Percentiles rank a stretch among this genome's conserved stretches.
Evolutionary conservation across 2,113 vertebrate genomes (phyloP).

Genomic region (Columba janthina): DNA sequence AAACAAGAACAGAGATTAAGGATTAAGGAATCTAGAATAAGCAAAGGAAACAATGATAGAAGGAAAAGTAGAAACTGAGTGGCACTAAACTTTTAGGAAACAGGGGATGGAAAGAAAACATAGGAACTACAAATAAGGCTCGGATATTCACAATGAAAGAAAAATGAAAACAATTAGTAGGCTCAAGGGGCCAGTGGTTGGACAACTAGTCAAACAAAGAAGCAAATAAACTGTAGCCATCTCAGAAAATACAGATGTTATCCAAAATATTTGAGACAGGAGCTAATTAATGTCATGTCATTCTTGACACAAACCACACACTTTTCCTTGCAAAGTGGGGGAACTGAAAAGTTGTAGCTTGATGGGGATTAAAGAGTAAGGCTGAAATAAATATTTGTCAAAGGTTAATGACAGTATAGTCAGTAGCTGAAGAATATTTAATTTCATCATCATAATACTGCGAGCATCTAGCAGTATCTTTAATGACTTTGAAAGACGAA

Average conservation of each 20-base stretch:
- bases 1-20: neutral
- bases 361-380: neutral
- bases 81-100: neutral
- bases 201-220: neutral
- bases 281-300: neutral
- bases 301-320: neutral
- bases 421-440: neutral
- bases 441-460: neutral
- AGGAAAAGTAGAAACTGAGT: neutral
- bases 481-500: neutral
- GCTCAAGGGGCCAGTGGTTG: neutral
- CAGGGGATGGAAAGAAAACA: neutral
- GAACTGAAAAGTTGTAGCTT: neutral
- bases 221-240: neutral
- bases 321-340: neutral
- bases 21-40: neutral
- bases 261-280: neutral
- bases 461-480: neutral
- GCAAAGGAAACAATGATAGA: neutral
- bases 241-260: neutral
- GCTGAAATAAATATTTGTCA: neutral
- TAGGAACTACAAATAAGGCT: neutral
- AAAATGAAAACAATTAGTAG: neutral
- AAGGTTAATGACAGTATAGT: neutral
- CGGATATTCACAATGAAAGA: neutral